These are phyloP conservation scores for Leucosticte australis DNA, from an alignment of 2,113 vertebrate genomes.

Conservation along the genomic window DNA sequence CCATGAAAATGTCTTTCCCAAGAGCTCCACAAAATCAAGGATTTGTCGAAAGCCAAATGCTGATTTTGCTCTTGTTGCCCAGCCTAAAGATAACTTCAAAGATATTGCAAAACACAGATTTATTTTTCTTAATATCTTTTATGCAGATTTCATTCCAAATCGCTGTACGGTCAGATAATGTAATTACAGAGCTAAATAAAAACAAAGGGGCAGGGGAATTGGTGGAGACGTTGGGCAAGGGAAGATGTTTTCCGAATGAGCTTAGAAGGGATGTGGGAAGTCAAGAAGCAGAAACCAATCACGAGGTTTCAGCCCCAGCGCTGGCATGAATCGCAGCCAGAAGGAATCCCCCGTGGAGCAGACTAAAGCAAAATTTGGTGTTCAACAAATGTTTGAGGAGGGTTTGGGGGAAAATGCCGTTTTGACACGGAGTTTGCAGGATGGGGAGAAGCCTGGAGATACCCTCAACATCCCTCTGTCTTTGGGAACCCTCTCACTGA, in stretches of 20 bases:
- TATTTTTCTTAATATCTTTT: neutral
- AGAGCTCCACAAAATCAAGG: neutral
- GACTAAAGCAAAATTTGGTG: neutral
- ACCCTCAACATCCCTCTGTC: neutral
- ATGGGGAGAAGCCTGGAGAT: neutral
- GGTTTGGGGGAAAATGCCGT: neutral
- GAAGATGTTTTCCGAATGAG: neutral
- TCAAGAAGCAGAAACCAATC: neutral
- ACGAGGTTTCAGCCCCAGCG: neutral
- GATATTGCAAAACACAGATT: neutral
- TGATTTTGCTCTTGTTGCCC: neutral
- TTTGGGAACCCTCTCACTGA: neutral
- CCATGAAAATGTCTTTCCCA: neutral
- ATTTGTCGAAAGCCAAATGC: neutral
- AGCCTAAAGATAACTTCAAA: neutral
- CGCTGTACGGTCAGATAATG: neutral
- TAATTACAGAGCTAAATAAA: slow-evolving; percentile 25
- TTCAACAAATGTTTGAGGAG: neutral
- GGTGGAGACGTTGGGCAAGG: neutral
- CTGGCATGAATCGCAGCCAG: neutral
- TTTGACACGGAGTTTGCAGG: neutral
- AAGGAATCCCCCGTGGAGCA: neutral
- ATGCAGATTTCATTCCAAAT: slow-evolving; percentile 22
- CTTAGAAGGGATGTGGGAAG: slow-evolving; percentile 3
- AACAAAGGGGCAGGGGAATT: slow-evolving; percentile 3